Evolutionary conservation across 2,888 invertebrate genomes (phyloP), one percentile per base, ranked within the genome.

Genomic region (Oxycera nigricornis): DNA sequence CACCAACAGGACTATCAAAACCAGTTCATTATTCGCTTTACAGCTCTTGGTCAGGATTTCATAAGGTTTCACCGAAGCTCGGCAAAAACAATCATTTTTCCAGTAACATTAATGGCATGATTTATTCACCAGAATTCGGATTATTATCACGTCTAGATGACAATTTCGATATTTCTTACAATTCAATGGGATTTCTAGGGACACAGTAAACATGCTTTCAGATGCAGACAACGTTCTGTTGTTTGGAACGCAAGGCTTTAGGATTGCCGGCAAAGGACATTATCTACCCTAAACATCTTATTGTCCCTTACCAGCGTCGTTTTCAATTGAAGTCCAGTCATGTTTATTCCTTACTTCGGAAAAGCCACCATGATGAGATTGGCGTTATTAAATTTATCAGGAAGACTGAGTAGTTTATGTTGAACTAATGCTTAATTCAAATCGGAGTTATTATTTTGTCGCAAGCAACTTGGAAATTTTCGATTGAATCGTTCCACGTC

Each of bases 261-360:
- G 50, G 1, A 20, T 1, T 11, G 20, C 7, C 20, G 24, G 59
- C 11, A 59, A 28, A n/a, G 2, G 2, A 59, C 59, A 14, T 46
- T 22, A 59, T 59, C 59, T 59, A 59, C 59, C 59, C 59, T 59
- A 59, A 59, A 59, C 26, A 59, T 59, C 59, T 59, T 26, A n/a
- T n/a, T n/a, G n/a, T n/a, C n/a, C n/a, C n/a, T n/a, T n/a, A n/a
- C n/a, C n/a, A n/a, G n/a, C n/a, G n/a, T n/a, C n/a, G n/a, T n/a
- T n/a, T n/a, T n/a, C n/a, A n/a, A n/a, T n/a, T n/a, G n/a, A n/a
- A n/a, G n/a, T n/a, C n/a, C n/a, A n/a, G n/a, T n/a, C n/a, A n/a
- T n/a, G n/a, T n/a, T n/a, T n/a, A n/a, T n/a, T n/a, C n/a, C n/a
- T n/a, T n/a, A n/a, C n/a, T n/a, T n/a, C n/a, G n/a, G n/a, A n/a